phyloP scores from a whole-genome alignment of 2,888 invertebrate species.

The Drosophila robusta region DNA sequence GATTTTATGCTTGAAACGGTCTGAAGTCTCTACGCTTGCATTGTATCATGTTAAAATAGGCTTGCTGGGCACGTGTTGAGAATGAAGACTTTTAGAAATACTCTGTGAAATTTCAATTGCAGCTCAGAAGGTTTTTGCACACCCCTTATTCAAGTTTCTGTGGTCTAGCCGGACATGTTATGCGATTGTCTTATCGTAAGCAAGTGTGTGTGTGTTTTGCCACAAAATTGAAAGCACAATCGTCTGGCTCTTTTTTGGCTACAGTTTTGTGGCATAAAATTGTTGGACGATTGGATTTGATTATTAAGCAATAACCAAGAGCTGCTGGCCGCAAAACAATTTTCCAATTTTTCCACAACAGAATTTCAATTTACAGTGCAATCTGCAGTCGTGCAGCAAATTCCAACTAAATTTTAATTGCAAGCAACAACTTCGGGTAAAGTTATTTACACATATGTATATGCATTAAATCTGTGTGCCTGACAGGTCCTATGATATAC shows the following conservation, averaged over 20 bases:
- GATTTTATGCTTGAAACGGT: constrained; percentile 30
- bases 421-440: constrained; percentile 51
- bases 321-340: constrained; percentile 42
- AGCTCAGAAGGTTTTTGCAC: constrained; percentile 1
- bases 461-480: constrained; percentile 9
- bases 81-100: background rate
- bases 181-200: constrained; percentile 19
- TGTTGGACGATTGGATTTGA: constrained; percentile 64
- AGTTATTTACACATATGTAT: background rate
- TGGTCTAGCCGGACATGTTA: constrained; percentile 7
- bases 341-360: constrained; percentile 40
- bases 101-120: constrained; percentile 1
- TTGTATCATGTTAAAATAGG: constrained; percentile 13
- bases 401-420: constrained; percentile 65
- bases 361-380: constrained; percentile 63
- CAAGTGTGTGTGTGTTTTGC: constrained; percentile 12
- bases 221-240: constrained; percentile 34
- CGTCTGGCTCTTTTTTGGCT: constrained; percentile 10
- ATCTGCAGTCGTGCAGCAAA: constrained; percentile 36
- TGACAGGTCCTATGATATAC: constrained; percentile 1
- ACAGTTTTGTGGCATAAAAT: constrained; percentile 40
- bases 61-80: background rate
- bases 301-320: constrained; percentile 63
- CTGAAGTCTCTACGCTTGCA: constrained; percentile 15
- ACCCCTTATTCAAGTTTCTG: constrained; percentile 11